These are phyloP conservation scores for Peucedramus taeniatus DNA, from an alignment of 2,113 vertebrate species.

Conservation along the genomic window DNA sequence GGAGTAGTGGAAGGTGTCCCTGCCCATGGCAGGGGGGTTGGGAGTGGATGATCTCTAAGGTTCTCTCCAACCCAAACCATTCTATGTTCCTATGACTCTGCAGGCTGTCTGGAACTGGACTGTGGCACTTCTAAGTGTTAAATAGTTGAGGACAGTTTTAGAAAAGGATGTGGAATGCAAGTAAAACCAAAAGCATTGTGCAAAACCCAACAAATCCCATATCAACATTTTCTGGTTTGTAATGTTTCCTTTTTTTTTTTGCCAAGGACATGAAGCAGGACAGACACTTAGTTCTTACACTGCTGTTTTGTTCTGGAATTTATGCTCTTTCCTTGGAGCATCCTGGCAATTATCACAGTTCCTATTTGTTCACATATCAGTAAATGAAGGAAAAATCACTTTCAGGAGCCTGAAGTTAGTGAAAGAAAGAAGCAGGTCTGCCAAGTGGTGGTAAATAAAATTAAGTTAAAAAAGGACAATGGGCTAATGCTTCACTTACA, in stretches of 20 bases:
- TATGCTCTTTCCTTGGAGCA: background rate
- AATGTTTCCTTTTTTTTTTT: background rate
- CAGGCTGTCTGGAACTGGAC: background rate
- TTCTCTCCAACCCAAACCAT: background rate
- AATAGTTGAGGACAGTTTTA: background rate
- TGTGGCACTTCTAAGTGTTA: background rate
- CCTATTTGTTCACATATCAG: background rate
- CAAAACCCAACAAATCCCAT: background rate
- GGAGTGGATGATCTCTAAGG: no score
- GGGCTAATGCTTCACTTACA: background rate
- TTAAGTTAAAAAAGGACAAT: background rate
- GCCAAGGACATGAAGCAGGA: background rate
- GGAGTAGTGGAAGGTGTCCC: accelerated
- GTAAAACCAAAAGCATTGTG: background rate
- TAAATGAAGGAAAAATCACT: background rate
- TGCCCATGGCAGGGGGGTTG: accelerated
- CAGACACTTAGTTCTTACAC: background rate
- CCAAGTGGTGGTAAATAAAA: background rate
- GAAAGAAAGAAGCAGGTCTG: background rate
- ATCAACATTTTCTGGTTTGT: background rate
- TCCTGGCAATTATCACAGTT: background rate
- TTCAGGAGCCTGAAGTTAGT: background rate
- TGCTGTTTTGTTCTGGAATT: background rate
- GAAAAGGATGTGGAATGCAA: background rate
- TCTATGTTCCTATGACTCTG: background rate